Base-by-base conservation (phyloP, 1,140 invertebrate genomes). In the Drosophila carrolli region DNA sequence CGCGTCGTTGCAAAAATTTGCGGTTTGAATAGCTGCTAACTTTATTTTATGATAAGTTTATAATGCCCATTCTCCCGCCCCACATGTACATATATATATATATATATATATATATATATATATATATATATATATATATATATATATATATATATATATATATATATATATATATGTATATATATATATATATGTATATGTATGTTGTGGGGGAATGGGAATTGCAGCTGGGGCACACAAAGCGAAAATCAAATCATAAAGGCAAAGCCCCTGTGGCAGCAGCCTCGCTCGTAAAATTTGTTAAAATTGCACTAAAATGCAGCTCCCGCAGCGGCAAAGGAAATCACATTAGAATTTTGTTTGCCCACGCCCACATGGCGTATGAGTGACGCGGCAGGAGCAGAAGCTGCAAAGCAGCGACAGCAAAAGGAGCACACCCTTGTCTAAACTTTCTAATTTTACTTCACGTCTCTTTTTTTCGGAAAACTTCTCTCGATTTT, bases 21-120 rank as follows among this genome's bases (percentile, higher is more conserved):
- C 63, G 83, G 83, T 82, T 83, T 88, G 73, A 88, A 82, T 73
- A 76, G 83, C 78, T 79, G 78, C 83, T 66, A 88, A 88, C 79
- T 76, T 88, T 79, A 88, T 88, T 82, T 80, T 74, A 83, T 88
- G 79, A 88, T 88, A 82, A 88, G 83, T 88, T 88, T 78, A 88
- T 88, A 88, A 77, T 75, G 75, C 74, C 48, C 48, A 10, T 16
- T 29, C 48, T 29, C 29, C 27, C 41, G 6, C 5, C 50, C 19
- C 13, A 14, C 6, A 13, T n/a, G n/a, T 10, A 47, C 4, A 54
- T 10, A 43, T 27, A 35, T 11, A 16, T 51, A 27, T 5, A 9
- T 27, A 3, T 5, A n/a, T 6, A 14, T 23, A 32, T 37, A 50
- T 32, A 53, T 44, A 58, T 29, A 50, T 23, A 19, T n/a, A n/a